phyloP scores from a whole-genome alignment of 1,140 invertebrate species.

The Drosophila kurseongensis region DNA sequence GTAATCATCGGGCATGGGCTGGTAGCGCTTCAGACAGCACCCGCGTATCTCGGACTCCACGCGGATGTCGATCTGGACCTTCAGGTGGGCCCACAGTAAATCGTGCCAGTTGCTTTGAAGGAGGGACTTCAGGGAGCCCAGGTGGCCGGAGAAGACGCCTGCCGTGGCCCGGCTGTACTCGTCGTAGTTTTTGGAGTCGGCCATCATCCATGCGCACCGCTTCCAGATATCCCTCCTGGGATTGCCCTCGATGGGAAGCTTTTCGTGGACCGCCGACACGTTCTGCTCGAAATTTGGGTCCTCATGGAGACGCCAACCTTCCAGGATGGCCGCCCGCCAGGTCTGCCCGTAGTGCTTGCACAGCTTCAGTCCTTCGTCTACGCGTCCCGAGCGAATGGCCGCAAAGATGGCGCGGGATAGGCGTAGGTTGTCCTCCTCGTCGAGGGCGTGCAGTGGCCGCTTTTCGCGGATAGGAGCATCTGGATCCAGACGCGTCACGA shows the following conservation, averaged over 20 bases:
- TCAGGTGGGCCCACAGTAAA: slow-evolving; percentile 94
- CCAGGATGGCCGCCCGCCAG: slow-evolving; percentile 94
- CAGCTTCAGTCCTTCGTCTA: slow-evolving; percentile 93
- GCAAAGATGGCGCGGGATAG: slow-evolving; percentile 89
- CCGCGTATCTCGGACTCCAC: slow-evolving; percentile 90
- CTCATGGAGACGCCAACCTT: slow-evolving; percentile 94
- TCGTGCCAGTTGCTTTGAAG: slow-evolving; percentile 94
- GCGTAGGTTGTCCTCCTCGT: slow-evolving; percentile 94
- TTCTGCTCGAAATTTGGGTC: slow-evolving; percentile 90
- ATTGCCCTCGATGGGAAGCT: slow-evolving; percentile 92
- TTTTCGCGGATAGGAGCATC: slow-evolving; percentile 94
- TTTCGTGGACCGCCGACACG: slow-evolving; percentile 70
- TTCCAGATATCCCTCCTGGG: slow-evolving; percentile 96
- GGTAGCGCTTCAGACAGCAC: slow-evolving; percentile 86
- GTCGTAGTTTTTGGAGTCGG: slow-evolving; percentile 86
- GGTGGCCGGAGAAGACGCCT: slow-evolving; percentile 93
- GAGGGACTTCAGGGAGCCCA: slow-evolving; percentile 90
- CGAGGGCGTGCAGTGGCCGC: slow-evolving; percentile 93
- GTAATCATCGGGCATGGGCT: slow-evolving; percentile 89
- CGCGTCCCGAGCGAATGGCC: slow-evolving; percentile 93
- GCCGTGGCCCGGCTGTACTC: slow-evolving; percentile 89
- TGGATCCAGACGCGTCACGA: slow-evolving; percentile 94
- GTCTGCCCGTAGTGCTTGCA: slow-evolving; percentile 94
- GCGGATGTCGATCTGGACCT: slow-evolving; percentile 92
- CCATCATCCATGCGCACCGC: slow-evolving; percentile 91